Evolutionary conservation across 1,140 invertebrate genomes (phyloP).

Genomic region (Hyposmocoma kahamanoa): DNA sequence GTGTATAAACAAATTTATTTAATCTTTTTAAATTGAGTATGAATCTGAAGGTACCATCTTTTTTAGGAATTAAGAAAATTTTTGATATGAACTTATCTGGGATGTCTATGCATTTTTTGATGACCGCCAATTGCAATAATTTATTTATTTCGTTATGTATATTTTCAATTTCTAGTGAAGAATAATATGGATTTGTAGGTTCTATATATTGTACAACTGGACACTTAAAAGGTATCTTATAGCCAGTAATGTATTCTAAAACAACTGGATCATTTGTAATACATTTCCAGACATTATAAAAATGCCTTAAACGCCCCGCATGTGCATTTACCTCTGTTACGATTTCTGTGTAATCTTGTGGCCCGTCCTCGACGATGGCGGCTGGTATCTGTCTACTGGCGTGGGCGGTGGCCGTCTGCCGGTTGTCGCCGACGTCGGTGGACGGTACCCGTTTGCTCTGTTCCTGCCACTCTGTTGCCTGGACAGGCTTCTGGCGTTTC

Average conservation of each 20-base stretch:
- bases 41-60: too few relatives aligned
- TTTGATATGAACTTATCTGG: slow-evolving; percentile 5
- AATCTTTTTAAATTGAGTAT: too few relatives aligned
- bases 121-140: background rate
- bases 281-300: background rate
- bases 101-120: background rate
- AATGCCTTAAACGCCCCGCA: background rate
- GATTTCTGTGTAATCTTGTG: background rate
- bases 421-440: background rate
- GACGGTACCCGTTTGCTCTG: background rate
- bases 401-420: background rate
- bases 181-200: background rate
- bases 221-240: background rate
- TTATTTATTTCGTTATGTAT: background rate
- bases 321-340: background rate
- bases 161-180: background rate
- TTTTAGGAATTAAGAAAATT: slow-evolving; percentile 10
- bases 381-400: background rate
- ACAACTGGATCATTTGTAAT: background rate
- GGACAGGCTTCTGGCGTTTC: slow-evolving; percentile 3
- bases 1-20: too few relatives aligned
- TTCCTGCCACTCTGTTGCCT: background rate
- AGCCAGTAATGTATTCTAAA: background rate
- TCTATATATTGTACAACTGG: background rate
- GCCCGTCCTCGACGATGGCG: too few relatives aligned